Base-by-base conservation (phyloP, 2,888 invertebrate species). In the Aromia moschata region DNA sequence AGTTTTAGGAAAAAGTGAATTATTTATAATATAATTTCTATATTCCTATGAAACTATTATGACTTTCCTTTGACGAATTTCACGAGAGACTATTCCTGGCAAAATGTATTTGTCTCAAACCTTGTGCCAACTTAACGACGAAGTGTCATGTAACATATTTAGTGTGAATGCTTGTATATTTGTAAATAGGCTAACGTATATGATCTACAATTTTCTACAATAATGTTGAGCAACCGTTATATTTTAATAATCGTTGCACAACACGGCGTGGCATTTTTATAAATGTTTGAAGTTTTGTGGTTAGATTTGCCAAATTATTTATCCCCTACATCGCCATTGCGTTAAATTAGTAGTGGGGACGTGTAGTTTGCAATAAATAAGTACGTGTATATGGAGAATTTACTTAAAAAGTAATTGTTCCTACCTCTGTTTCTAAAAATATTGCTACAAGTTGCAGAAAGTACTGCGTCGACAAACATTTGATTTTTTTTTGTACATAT, bases 131-230 rank as follows among this genome's bases (percentile, higher is more conserved):
- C 70, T 71, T 71, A 53, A 30, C 14, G 36, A 53, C 55, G 66
- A 71, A 75, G 77, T 79, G 78, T 79, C 77, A 77, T 74, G 77
- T 78, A 77, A 77, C 76, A 79, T 79, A 79, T 75, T 77, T 71
- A 66, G 73, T 76, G 74, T 74, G 71, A 74, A 71, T 74, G 77
- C 77, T 67, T 80, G 80, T 80, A 80, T 75, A 80, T 79, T 79
- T 79, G 79, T 79, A 79, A 72, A 79, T 79, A 79, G 69, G 75
- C 75, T 74, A 74, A 75, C 72, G 72, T 55, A 56, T 53, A 55
- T 56, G 53, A 60, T 56, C 52, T 56, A 62, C 38, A 44, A 46
- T 61, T 10, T 33, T 2, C 59, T 59, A 60, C 60, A 58, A 55
- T 49, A 56, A 37, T 47, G 58, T 49, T 56, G 52, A 56, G 25